Evolutionary conservation across 2,113 vertebrate species (phyloP).

Genomic region (Ictalurus furcatus): DNA sequence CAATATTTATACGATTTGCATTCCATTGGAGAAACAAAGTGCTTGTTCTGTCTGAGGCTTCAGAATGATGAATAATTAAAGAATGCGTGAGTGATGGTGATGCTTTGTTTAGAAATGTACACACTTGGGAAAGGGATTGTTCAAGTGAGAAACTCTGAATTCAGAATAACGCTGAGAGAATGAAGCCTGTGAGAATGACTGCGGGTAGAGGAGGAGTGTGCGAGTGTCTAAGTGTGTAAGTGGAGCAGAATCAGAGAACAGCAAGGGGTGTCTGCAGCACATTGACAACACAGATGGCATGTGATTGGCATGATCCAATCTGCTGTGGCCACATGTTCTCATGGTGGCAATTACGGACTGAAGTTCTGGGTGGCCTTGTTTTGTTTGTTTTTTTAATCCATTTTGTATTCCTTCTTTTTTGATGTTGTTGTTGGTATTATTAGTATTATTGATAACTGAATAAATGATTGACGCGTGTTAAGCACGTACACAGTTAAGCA

Average conservation of each 20-base stretch:
- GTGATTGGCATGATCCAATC: constrained; percentile 46
- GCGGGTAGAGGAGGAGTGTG: constrained; percentile 10
- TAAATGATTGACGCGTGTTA: neutral
- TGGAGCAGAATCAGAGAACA: constrained; percentile 39
- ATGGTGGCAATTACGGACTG: constrained; percentile 40
- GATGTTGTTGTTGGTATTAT: neutral
- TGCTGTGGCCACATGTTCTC: constrained; percentile 47
- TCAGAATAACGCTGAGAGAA: neutral
- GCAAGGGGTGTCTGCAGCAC: constrained; percentile 17
- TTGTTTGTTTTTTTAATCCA: no score
- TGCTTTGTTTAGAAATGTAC: constrained; percentile 3
- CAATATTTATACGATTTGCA: constrained; percentile 53
- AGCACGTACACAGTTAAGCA: neutral
- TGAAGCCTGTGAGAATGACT: neutral
- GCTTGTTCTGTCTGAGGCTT: constrained; percentile 33
- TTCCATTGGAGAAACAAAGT: constrained; percentile 40
- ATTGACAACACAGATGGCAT: constrained; percentile 38
- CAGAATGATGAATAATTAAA: constrained; percentile 37
- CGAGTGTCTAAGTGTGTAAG: constrained; percentile 24
- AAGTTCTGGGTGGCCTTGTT: constrained; percentile 16
- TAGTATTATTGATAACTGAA: neutral
- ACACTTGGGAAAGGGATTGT: neutral
- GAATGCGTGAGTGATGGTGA: constrained; percentile 18
- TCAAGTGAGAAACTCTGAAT: neutral
- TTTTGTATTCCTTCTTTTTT: neutral